Evolutionary conservation across 1,140 invertebrate species (phyloP), one percentile per base, ranked within the genome.

Genomic region (Plectus sambesii): DNA sequence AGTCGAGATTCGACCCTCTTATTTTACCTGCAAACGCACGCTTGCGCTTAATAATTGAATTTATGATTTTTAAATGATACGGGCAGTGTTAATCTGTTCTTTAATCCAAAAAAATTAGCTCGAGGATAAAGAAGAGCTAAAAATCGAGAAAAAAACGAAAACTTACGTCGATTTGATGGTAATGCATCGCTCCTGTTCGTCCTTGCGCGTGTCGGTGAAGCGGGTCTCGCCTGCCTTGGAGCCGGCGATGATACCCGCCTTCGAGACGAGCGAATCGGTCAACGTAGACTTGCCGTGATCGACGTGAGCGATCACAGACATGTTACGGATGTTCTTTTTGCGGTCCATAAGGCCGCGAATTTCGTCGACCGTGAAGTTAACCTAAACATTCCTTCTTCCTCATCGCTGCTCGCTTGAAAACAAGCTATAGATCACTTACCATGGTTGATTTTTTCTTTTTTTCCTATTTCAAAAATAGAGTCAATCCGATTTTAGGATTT

Each of bases 261-360:
- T 99, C 46, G 90, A 93, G 38, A 99, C 92, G 62, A 99, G 79
- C 42, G 94, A 98, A 76, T 99, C 94, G 37, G 94, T 99, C 71
- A 99, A 73, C 41, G 94, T 99, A 59, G 93, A 98, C 75, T 99
- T 99, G 70, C 94, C 94, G 73, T 99, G 94, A 79, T 99, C 94
- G 52, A 99, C 94, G 75, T 99, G 94, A 63, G 94, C 94, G 75
- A 99, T 99, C 73, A 99, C 94, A 71, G 93, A 98, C 93, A 99
- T 99, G 77, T 99, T 99, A 72, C 94, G 82, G 75, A 99, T 98
- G 70, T 99, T 98, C 76, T 78, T 79, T 79, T 97, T 97, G 72
- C 89, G 89, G 84, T 98, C 90, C 93, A 98, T 98, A 82, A 98
- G 87, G 70, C 67, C 76, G 79, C 93, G 85, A 78, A 99, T 98